Base-by-base conservation (phyloP, 2,113 vertebrate species). In the Cercocebus atys region DNA sequence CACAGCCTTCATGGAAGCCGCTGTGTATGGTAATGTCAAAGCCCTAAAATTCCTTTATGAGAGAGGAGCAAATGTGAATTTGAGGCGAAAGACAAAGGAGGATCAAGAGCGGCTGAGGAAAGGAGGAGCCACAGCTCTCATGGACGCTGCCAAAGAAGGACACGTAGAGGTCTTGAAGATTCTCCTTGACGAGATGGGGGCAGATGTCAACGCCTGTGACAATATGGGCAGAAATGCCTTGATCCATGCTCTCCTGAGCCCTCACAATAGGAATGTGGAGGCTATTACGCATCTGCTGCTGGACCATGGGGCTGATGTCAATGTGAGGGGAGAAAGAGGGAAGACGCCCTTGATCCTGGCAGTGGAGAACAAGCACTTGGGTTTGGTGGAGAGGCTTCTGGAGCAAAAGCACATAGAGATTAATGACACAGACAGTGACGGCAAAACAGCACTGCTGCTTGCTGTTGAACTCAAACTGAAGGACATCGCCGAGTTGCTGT, bases 1-100 rank as follows among this genome's bases (percentile, higher is more conserved):
- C 96, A 99, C 99, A 0, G 99, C 99, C 14, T 98, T 99, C 89
- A 99, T 99, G 98, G 99, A 99, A 96, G 98, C 99, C 8, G 98
- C 98, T 0, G 90, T 4, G 6, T 68, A 98, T 0, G 98, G 98
- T 10, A 38, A 0, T 0, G 76, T 97, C 0, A 68, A 98, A 3
- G 98, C 99, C n/a, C 59, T 99, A 66, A 93, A 35, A 6, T 98
- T 99, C 96, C 97, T 99, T 16, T 50, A 97, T 4, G 18, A 52
- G 3, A 76, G 27, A 0, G 98, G 98, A 4, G 99, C 98, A 6
- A 0, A 97, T 0, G 99, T 99, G 90, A 99, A 99, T 70, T 13
- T 98, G 95, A 23, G 79, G 10, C 97, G 98, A 40, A 66, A 13
- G 18, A 57, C 98, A 1, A 86, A 30, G 1, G 55, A 97, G 66